Conservation (phyloP, 1,140 invertebrate species). For the Steinernema khuongi region DNA sequence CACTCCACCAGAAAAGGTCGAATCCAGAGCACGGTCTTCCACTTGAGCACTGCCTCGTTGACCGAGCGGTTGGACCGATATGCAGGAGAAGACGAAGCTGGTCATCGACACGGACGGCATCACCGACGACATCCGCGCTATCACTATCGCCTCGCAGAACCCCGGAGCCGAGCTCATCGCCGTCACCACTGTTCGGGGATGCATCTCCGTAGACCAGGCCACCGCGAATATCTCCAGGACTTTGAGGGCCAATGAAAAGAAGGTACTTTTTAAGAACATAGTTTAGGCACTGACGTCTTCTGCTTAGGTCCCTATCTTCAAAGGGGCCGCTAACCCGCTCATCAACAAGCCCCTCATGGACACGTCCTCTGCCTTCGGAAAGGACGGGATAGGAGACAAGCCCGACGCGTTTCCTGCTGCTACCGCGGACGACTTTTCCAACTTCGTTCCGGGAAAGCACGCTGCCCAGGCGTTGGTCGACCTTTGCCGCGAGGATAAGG, state of each 20-base stretch:
- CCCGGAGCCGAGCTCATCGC: constrained; percentile 43
- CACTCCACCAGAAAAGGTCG: no score
- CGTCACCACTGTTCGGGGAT: constrained; percentile 45
- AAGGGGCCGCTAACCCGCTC: constrained; percentile 45
- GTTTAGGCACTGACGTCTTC: constrained; percentile 4
- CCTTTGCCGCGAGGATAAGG: constrained; percentile 62
- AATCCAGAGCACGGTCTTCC: no score
- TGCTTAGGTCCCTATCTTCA: constrained; percentile 47
- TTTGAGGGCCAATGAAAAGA: constrained; percentile 43
- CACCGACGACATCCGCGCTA: constrained; percentile 51
- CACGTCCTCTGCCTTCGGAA: constrained; percentile 44
- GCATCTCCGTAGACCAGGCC: constrained; percentile 47
- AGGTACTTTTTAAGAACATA: constrained; percentile 3
- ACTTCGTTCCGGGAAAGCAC: constrained; percentile 27
- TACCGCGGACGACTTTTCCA: constrained; percentile 34
- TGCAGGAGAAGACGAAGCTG: constrained; percentile 22
- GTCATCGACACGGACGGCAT: constrained; percentile 53
- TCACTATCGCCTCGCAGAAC: constrained; percentile 50
- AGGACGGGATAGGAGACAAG: constrained; percentile 50
- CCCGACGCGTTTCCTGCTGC: constrained; percentile 48
- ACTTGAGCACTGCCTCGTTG: no score
- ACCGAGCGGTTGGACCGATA: no score
- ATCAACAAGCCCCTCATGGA: constrained; percentile 32
- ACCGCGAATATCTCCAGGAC: constrained; percentile 47
- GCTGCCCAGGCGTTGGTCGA: constrained; percentile 46